Evolutionary conservation across 2,113 vertebrate species (phyloP), one percentile per base, ranked within the genome.

Genomic region (Anarrhichthys ocellatus): DNA sequence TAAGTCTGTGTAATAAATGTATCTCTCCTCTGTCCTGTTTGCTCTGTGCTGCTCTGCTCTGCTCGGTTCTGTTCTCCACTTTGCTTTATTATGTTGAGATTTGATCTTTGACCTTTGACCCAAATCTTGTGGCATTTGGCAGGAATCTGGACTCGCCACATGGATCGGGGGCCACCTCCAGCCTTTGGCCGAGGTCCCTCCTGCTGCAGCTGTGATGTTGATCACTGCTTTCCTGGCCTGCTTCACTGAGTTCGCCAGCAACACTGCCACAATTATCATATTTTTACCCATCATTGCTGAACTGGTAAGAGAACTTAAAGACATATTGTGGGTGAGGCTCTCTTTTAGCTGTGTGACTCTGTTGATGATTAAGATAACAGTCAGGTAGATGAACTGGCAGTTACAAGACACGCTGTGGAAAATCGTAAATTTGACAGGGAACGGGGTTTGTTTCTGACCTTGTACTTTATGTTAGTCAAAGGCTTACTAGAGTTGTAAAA

Each of bases 231-330:
- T 99, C 77, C 93, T 99, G 0, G 96, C 97, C 83, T 95, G 96
- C 84, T 99, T 99, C 94, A 99, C 98, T 0, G 98, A 99, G 93
- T 98, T 99, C 6, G 98, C 98, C 92, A 99, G 98, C 94, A 99
- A 99, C 94, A 99, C 97, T 0, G 98, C 98, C 92, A 99, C 98
- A 0, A 97, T 97, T 71, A 97, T 99, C 88, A 99, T 99, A 93
- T 98, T 99, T 62, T 92, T 99, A 67, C 98, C 98, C 0, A 92
- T 99, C 77, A 92, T 99, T 77, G 96, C 97, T 18, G 97, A 99
- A 90, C 95, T 99, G 97, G 98, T 99, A 91, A 97, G 95, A 52
- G 24, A 13, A 2, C 20, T 11, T 9, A 24, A 27, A 63, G 15
- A 71, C 9, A 29, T 27, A 38, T 14, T 34, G 5, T 13, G 40